Conservation (phyloP, 2,113 vertebrate species). For the Sapajus apella region DNA sequence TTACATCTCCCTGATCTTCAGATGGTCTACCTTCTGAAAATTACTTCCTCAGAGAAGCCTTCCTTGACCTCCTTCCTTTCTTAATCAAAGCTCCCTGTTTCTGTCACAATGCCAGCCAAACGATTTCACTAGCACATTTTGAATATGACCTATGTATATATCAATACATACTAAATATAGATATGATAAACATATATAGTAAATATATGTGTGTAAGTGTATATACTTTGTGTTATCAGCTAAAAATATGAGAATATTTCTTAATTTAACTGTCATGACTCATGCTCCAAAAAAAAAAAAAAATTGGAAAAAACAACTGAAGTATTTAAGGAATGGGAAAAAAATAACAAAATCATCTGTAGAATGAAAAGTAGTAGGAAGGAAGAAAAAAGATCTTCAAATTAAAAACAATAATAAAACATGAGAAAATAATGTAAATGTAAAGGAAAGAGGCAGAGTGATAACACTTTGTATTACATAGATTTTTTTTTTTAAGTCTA, state of each 20-base stretch:
- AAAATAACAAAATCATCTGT: not conserved
- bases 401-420: not conserved
- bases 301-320: not conserved
- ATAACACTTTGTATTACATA: not conserved
- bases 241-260: not conserved
- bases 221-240: not conserved
- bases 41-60: not conserved
- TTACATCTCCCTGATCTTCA: not conserved
- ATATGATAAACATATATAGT: not conserved
- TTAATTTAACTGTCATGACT: not conserved
- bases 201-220: fast-evolving
- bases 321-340: not conserved
- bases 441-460: not conserved
- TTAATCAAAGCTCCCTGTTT: not conserved
- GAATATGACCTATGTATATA: not conserved
- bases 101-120: not conserved
- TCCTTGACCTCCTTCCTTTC: not conserved
- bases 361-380: not conserved
- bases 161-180: not conserved
- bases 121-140: not conserved
- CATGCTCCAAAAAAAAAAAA: not conserved
- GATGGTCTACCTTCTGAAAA: not conserved
- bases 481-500: not conserved
- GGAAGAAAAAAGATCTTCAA: not conserved
- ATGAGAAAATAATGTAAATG: not conserved